Evolutionary conservation across 2,113 vertebrate species (phyloP), one percentile per base, ranked within the genome.

Genomic region (Camelus dromedarius): DNA sequence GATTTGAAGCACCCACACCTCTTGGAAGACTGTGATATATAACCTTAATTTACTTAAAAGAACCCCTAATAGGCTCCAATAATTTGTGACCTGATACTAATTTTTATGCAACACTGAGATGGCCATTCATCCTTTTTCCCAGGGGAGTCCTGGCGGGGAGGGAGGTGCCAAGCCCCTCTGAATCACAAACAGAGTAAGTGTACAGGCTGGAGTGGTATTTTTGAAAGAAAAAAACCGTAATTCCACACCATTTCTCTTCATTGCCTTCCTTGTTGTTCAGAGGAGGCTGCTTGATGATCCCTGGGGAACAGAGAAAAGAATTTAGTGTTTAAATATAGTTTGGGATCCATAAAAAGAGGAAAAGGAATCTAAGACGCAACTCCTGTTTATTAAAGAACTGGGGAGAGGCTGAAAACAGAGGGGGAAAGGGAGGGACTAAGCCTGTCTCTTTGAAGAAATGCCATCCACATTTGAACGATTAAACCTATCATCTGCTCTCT

Each of bases 121-220:
- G 96, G 93, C 94, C 97, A 97, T 98, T 98, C 96, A 97, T 98
- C 95, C 93, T 97, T 96, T 82, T 97, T 97, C 97, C 97, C 38
- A 60, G 96, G 98, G 98, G 97, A 96, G 85, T 97, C 97, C 94
- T 87, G 91, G 92, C 38, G 15, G 89, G 81, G 97, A 98, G 96
- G 98, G 96, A 97, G 98, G 96, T 98, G 92, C 96, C 86, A 46
- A 0, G 13, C 56, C 96, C 94, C 97, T 97, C 94, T 98, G 98
- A 98, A 97, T 98, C 98, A 98, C 97, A 98, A 98, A 96, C 98
- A 97, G 97, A 98, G 98, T 98, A 97, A 98, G 97, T 98, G 98
- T 98, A 93, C 95, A 96, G 95, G 95, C 97, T 97, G 96, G 96
- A 97, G 98, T 97, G 96, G 92, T 97, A 96, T 97, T 98, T 98